phyloP scores from a whole-genome alignment of 2,797 vertebrate genomes.

The Eulemur coronatus region DNA sequence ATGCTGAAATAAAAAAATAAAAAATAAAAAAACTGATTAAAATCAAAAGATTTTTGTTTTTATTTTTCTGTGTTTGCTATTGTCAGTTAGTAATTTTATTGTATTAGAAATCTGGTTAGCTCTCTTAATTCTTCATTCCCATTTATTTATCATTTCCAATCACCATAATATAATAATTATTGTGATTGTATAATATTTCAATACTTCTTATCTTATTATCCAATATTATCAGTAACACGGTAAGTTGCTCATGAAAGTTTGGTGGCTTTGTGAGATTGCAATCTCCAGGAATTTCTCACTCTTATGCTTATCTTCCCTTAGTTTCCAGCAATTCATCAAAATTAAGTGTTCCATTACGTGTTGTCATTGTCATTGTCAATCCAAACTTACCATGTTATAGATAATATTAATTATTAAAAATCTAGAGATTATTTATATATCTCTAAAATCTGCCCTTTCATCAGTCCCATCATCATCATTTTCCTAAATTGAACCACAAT shows the following conservation, averaged over 20 bases:
- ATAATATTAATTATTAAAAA: neutral
- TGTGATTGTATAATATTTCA: too few relatives aligned
- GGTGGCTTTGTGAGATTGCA: neutral
- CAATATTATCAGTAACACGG: neutral
- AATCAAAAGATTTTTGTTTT: neutral
- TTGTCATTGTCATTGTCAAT: neutral
- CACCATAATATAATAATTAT: too few relatives aligned
- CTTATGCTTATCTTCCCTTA: neutral
- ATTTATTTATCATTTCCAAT: neutral
- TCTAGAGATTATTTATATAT: neutral
- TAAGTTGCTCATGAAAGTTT: neutral
- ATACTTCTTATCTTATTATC: too few relatives aligned
- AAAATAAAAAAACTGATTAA: neutral
- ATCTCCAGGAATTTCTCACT: neutral
- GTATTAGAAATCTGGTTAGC: neutral
- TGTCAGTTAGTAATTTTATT: neutral
- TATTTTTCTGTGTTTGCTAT: neutral
- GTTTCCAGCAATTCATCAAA: neutral
- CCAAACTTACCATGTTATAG: too few relatives aligned
- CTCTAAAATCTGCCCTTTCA: neutral
- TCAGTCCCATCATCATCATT: neutral
- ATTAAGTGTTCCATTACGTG: neutral
- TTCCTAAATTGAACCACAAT: neutral
- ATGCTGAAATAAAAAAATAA: neutral
- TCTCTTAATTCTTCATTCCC: neutral